Base-by-base conservation (phyloP, 2,113 vertebrate genomes). In the Shinisaurus crocodilurus region DNA sequence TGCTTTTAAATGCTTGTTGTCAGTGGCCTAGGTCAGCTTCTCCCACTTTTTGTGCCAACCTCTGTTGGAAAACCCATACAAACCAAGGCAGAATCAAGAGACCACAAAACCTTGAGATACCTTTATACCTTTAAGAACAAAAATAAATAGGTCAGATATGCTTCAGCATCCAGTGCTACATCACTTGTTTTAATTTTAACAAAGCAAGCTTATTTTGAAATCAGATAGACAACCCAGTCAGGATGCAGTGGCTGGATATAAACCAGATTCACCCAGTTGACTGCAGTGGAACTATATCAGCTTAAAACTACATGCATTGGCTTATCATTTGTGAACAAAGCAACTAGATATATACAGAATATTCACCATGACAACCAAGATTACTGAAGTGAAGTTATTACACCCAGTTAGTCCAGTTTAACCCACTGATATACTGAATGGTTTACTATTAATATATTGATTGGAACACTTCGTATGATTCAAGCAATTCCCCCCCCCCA, bases 81-180 rank as follows among this genome's bases (percentile, higher is more conserved):
- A 93, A 92, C 81, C 83, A 92, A 91, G 27, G 40, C 83, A 87
- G 69, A 76, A 93, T 76, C 72, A 86, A 91, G 57, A 84, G 86
- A 94, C 85, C 60, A 94, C 92, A 92, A 94, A 89, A 70, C 5
- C 90, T 85, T 25, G 93, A 32, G 87, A 93, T 82, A 80, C 67
- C 74, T 89, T 57, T 50, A 13, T 6, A 91, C 25, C 54, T 50
- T 60, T 76, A 29, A 48, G 29, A 63, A 34, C 8, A 50, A 20
- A 45, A 88, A n/a, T 80, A 80, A 80, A 80, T 23, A 15, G 70
- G 5, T 50, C 84, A 75, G 48, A 27, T 75, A 37, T 15, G 18
- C 60, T 37, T 13, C 40, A 67, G 13, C 34, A 29, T 16, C 57
- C 27, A 79, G 40, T 15, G 5, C 25, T 63, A 63, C 2, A 34